Evolutionary conservation across 2,113 vertebrate species (phyloP), one percentile per base, ranked within the genome.

Genomic region (Pitta sordida): DNA sequence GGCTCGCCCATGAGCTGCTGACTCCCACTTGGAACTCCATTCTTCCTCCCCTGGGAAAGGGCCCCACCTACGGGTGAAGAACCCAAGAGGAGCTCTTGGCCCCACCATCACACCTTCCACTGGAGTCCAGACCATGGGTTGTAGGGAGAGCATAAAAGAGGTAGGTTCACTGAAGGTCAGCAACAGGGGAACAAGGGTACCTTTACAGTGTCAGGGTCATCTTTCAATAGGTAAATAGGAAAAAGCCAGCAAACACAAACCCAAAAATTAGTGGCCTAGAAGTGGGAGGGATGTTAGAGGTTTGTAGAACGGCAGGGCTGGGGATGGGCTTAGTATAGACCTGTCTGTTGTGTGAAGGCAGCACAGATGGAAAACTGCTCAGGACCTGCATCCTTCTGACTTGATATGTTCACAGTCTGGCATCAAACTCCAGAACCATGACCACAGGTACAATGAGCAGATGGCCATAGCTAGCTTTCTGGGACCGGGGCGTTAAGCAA

Each of bases 31-130:
- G 36, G 39, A 86, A 37, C 8, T 41, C 63, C 34, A 9, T 18
- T 80, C 51, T 62, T 81, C n/a, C 90, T 95, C 76, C 8, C 68
- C 88, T 86, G 90, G 64, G 76, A 88, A 90, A 95, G 90, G 80
- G 92, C 91, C 95, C 92, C 95, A 95, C 86, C 94, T 90, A 81
- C 1, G 36, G 91, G 94, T 48, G 30, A 88, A 67, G 56, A 64
- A 62, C 19, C 51, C 34, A 60, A 60, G 37, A 85, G 41, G 22
- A 93, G 53, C 52, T 85, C 76, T 43, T 12, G 2, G 34, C 15
- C 18, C 34, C 20, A 62, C 11, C 23, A 59, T 9, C 52, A 27
- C 12, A 16, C 14, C 39, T 68, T 10, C 12, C 23, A 48, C 16
- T 44, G n/a, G 41, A 32, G 24, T n/a, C 67, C 46, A 67, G 56